Evolutionary conservation across 2,888 invertebrate genomes (phyloP).

Genomic region (Spodoptera littoralis): DNA sequence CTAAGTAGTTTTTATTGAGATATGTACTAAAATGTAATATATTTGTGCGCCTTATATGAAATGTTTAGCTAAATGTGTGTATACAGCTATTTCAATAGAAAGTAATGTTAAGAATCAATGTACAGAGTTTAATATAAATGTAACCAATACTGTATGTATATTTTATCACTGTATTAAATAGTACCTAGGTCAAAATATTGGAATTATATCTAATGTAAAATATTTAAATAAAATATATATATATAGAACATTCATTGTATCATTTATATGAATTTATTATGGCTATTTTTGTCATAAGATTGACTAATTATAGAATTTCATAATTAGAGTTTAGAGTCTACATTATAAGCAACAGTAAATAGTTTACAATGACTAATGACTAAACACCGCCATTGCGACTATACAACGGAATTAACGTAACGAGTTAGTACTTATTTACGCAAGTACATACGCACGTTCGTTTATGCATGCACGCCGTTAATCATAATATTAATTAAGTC

Average conservation of each 20-base stretch:
- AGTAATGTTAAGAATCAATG: conserved; percentile 44
- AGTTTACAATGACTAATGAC: too few species aligned
- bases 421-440: too few species aligned
- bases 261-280: conserved; percentile 9
- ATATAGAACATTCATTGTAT: conserved; percentile 39
- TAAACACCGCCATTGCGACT: too few species aligned
- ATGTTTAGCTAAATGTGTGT: conserved; percentile 16
- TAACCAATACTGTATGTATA: conserved; percentile 45
- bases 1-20: background rate
- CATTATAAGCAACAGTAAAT: too few species aligned
- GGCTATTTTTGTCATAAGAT: too few species aligned
- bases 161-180: conserved; percentile 45
- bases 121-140: conserved; percentile 55
- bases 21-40: background rate
- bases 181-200: conserved; percentile 38
- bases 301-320: too few species aligned
- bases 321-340: too few species aligned
- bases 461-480: too few species aligned
- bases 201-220: conserved; percentile 47
- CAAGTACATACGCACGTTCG: too few species aligned
- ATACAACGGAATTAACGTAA: too few species aligned
- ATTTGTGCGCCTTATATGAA: background rate
- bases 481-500: too few species aligned
- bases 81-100: conserved; percentile 16
- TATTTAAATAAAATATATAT: conserved; percentile 10